Base-by-base conservation (phyloP, 2,888 invertebrate species). In the Drosophila lutescens region DNA sequence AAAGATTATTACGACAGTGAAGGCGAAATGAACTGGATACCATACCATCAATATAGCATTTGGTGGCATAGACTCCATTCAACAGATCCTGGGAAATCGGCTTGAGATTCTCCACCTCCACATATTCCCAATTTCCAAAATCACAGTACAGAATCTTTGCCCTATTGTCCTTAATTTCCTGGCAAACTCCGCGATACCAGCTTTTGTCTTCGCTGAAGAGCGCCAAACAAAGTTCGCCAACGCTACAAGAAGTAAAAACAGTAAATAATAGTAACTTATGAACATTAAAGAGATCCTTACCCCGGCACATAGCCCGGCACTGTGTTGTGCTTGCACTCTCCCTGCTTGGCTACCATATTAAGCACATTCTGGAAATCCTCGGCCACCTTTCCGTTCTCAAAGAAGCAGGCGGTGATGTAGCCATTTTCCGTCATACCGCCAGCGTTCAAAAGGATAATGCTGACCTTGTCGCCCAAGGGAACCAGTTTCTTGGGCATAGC, bases 131-230 rank as follows among this genome's bases (percentile, higher is more conserved):
- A 30, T 85, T 85, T 5, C 88, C 88, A 74, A 67, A 85, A 53
- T 85, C 85, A 4, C 53, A 60, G 36, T 75, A 88, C 0, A 58
- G 15, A 36, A 88, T 71, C 5, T 20, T 15, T 0, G 40, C 69
- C 12, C 32, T 30, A 12, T 67, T 8, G 6, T n/a, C 68, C 1
- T 6, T 30, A 4, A 68, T 23, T 6, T 49, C 47, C 2, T 41
- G 30, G 38, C 88, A 85, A 38, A 76, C 63, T 9, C 69, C 80
- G 5, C 85, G 86, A 43, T 86, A 83, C 88, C 85, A 88, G 3
- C 10, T 7, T 4, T 67, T 44, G 34, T 84, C 84, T 5, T 73
- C 88, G 12, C 9, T 5, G 47, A 41, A 84, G 10, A 70, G 23
- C 1, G 69, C 46, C 41, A 78, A n/a, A 12, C 83, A 86, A 38